Conservation (phyloP, 2,113 vertebrate genomes). For the Nibea coibor region DNA sequence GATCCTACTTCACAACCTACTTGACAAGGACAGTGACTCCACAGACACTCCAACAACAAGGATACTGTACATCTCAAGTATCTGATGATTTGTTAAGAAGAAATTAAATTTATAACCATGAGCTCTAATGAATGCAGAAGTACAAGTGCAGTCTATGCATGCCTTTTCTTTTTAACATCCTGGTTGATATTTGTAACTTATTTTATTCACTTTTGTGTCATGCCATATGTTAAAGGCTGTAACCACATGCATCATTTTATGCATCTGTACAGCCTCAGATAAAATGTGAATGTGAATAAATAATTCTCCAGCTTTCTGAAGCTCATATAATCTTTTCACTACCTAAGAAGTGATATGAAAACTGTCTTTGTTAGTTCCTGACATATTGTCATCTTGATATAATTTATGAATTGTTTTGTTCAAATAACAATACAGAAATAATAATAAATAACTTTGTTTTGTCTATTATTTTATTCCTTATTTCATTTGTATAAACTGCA, state of each 20-base stretch:
- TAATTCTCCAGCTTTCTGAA: background rate
- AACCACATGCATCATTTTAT: background rate
- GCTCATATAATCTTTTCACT: background rate
- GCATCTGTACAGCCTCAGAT: background rate
- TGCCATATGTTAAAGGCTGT: background rate
- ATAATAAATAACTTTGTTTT: no score
- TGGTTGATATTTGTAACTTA: no score
- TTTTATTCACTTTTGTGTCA: background rate
- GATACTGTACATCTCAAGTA: background rate
- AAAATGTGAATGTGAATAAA: background rate
- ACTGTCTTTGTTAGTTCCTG: background rate
- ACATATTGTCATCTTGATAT: background rate
- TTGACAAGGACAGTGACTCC: background rate
- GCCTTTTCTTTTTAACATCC: background rate
- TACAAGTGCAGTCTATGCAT: background rate
- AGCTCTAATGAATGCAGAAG: background rate
- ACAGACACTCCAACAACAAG: background rate
- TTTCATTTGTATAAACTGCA: background rate
- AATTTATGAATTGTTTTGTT: no score
- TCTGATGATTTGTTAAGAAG: background rate
- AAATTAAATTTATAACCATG: background rate
- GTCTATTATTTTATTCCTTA: background rate
- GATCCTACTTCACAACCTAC: background rate
- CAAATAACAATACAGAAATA: no score
- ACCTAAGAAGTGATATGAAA: background rate